A percentile compares a stretch with the other conserved stretches of the same genome.
These are phyloP conservation scores for Psettodes erumei DNA, from an alignment of 2,113 vertebrate genomes.

Conservation along the genomic window DNA sequence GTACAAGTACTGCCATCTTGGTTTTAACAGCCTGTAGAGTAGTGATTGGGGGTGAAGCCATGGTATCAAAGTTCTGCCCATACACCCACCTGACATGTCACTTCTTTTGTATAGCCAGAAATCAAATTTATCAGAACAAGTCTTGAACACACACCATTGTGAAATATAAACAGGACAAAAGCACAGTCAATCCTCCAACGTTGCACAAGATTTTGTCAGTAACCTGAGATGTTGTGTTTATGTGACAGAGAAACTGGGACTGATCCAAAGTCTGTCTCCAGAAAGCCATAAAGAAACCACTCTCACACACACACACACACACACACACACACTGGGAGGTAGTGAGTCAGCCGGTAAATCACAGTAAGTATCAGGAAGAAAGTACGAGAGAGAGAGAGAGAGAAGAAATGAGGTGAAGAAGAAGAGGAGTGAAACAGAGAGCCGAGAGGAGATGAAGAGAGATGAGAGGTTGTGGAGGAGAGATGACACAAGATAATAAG, in stretches of 20 bases:
- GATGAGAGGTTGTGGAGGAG: slow-evolving; percentile 8
- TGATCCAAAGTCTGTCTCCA: neutral
- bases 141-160: neutral
- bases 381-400: neutral
- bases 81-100: too few species aligned
- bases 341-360: slow-evolving; percentile 20
- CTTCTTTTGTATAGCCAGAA: too few species aligned
- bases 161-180: too few species aligned
- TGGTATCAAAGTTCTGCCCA: too few species aligned
- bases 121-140: too few species aligned
- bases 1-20: too few species aligned
- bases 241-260: neutral
- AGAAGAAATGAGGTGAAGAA: slow-evolving; percentile 10
- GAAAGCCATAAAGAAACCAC: neutral
- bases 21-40: too few species aligned
- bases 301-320: neutral
- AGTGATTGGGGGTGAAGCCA: too few species aligned
- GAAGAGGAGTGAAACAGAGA: neutral
- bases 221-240: neutral
- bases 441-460: neutral
- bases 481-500: slow-evolving; percentile 21
- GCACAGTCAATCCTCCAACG: too few species aligned
- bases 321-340: neutral
- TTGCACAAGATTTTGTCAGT: neutral
- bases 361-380: neutral